These are phyloP conservation scores for Cyprinodon variegatus DNA, from an alignment of 2,113 vertebrate species.

Conservation along the genomic window DNA sequence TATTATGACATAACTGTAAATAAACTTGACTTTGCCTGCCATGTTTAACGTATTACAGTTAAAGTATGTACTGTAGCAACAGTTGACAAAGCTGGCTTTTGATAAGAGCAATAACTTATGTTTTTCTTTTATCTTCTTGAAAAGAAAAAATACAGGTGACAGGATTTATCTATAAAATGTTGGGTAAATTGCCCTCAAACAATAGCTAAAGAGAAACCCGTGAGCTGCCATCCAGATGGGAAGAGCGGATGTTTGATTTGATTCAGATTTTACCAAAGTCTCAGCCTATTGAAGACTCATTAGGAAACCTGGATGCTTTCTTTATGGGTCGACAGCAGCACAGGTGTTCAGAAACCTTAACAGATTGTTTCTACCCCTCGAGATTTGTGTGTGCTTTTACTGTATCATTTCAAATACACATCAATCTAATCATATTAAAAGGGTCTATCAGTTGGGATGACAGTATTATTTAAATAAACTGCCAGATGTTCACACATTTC, in stretches of 20 bases:
- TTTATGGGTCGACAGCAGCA: constrained; percentile 42
- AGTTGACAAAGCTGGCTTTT: no score
- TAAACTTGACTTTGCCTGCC: no score
- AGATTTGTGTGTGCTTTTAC: constrained; percentile 7
- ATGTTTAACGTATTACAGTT: no score
- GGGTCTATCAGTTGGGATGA: neutral
- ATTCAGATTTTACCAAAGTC: constrained; percentile 34
- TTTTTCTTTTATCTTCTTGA: no score
- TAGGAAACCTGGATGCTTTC: constrained; percentile 31
- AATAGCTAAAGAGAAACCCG: constrained; percentile 21
- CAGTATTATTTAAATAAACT: neutral
- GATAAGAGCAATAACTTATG: no score
- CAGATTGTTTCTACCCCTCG: constrained; percentile 36
- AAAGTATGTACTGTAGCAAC: no score
- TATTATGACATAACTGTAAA: no score
- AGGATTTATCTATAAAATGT: neutral
- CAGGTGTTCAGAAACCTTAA: constrained; percentile 56
- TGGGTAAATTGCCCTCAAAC: constrained; percentile 7
- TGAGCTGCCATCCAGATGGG: constrained; percentile 37
- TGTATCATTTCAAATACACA: neutral
- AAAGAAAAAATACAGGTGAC: neutral
- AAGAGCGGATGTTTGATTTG: constrained; percentile 33
- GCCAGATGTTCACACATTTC: neutral
- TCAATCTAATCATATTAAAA: neutral
- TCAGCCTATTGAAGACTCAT: constrained; percentile 41